These are phyloP conservation scores for Macquaria australasica DNA, from an alignment of 2,113 vertebrate species.

Conservation along the genomic window DNA sequence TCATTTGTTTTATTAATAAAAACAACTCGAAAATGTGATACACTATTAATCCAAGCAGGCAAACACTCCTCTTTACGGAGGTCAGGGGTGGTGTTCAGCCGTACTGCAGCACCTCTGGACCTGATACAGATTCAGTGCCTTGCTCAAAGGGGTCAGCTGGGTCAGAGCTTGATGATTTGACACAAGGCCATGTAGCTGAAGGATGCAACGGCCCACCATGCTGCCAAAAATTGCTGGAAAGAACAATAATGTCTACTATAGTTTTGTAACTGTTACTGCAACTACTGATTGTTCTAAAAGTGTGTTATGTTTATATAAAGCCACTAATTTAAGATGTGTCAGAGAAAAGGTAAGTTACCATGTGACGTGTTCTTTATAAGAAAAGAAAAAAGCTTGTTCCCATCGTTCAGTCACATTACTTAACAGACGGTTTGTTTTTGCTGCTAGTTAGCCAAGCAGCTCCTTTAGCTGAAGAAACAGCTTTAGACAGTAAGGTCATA, in stretches of 20 bases:
- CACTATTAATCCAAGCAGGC: slow-evolving; percentile 12
- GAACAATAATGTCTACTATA: background rate
- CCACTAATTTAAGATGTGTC: background rate
- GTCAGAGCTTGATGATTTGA: background rate
- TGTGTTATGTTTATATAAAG: background rate
- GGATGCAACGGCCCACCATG: background rate
- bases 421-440: background rate
- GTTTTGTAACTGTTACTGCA: background rate
- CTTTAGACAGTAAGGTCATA: background rate
- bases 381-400: background rate
- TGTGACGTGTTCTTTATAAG: background rate
- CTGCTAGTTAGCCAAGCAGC: background rate
- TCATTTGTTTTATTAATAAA: slow-evolving; percentile 32
- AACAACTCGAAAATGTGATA: slow-evolving; percentile 42
- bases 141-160: background rate
- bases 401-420: background rate
- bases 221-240: background rate
- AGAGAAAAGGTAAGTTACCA: background rate
- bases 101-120: background rate
- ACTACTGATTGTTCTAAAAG: background rate
- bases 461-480: background rate
- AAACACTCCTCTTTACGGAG: slow-evolving; percentile 2
- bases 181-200: background rate
- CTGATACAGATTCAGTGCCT: background rate
- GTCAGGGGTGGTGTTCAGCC: background rate